Base-by-base conservation (phyloP, 2,888 invertebrate species). In the Uloborus plumipes region DNA sequence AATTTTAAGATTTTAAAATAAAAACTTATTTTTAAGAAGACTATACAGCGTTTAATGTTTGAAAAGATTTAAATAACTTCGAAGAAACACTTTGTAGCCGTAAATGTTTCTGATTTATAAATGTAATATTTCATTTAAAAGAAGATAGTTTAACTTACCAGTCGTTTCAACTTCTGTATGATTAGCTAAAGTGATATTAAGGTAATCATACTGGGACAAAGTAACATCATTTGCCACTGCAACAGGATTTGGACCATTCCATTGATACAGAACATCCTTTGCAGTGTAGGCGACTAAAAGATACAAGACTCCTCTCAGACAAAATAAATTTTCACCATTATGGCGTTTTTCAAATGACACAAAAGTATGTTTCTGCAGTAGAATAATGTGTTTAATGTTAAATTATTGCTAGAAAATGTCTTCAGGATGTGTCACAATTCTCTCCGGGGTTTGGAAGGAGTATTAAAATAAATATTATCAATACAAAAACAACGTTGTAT, bases 121-220 rank as follows among this genome's bases (percentile, higher is more conserved):
- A n/a, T n/a, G n/a, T n/a, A n/a, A n/a, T 2, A 26, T 3, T 26
- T 26, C 26, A 26, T 39, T 39, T 39, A 7, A 9, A 39, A 39
- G 1, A 39, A 39, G 7, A 6, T 9, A 39, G 11, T 58, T 18
- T 26, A 58, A 61, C n/a, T 61, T 72, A 75, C 84, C 84, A 74
- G 59, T 62, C 13, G 76, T 39, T 39, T 69, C 47, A 31, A 13
- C 47, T 59, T 94, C 93, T 0, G 95, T 95, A 85, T 94, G 93
- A 89, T 96, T 96, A 85, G 94, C 92, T 87, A 94, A 94, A 11
- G 94, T 94, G 88, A 93, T 95, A 88, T 95, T 94, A 90, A 95
- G 95, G 86, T 98, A 91, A 89, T 97, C 96, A 88, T 98, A 98
- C 89, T 98, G 97, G 1, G 97, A 97, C 22, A 98, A 91, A 0